A percentile compares a stretch with the other conserved stretches of the same genome.
These are phyloP conservation scores for Ceratitis capitata DNA, from an alignment of 1,140 invertebrate genomes.

Conservation along the genomic window DNA sequence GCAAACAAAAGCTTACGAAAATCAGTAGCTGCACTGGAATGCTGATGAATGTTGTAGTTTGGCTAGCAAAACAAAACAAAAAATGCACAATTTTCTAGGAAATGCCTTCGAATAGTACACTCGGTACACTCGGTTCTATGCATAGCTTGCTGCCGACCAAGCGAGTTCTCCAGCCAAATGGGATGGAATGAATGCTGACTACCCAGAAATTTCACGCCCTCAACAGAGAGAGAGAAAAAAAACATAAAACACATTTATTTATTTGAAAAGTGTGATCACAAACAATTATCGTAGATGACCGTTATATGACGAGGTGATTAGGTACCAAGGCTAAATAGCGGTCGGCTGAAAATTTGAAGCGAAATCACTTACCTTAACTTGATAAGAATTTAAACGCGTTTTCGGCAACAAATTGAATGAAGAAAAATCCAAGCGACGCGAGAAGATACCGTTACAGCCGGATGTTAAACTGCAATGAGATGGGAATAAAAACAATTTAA, in stretches of 20 bases:
- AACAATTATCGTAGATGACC: too few species aligned
- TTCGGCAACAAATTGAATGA: conserved; percentile 93
- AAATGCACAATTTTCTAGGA: neutral
- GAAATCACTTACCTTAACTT: conserved; percentile 87
- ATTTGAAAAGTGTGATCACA: too few species aligned
- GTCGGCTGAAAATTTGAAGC: neutral
- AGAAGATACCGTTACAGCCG: conserved; percentile 89
- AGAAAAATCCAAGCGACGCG: conserved; percentile 89
- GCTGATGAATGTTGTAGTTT: neutral
- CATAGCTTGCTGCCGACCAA: too few species aligned
- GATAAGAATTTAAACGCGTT: conserved; percentile 97
- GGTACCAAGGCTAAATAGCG: too few species aligned
- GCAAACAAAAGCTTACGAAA: neutral
- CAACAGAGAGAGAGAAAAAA: neutral
- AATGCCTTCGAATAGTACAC: too few species aligned
- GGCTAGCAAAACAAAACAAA: neutral
- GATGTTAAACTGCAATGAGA: conserved; percentile 80
- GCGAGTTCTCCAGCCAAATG: too few species aligned
- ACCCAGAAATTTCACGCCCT: neutral
- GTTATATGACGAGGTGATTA: too few species aligned
- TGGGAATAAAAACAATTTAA: conserved; percentile 45
- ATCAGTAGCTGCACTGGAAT: neutral
- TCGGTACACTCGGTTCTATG: too few species aligned
- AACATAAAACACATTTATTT: neutral
- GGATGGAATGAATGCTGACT: neutral